These are phyloP conservation scores for Megastigmus dorsalis DNA, from an alignment of 2,888 invertebrate species.

Conservation along the genomic window DNA sequence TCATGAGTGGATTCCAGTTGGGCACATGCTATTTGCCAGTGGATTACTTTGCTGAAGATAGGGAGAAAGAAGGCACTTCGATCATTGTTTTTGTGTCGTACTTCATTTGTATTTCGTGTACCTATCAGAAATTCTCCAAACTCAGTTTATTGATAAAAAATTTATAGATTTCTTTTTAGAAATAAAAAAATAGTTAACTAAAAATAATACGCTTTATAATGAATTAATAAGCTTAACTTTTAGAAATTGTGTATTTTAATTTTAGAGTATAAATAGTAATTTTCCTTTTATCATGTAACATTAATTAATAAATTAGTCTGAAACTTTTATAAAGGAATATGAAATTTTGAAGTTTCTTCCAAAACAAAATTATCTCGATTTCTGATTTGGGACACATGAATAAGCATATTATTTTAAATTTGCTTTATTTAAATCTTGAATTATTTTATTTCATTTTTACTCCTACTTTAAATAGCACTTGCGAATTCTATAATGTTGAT, in stretches of 20 bases:
- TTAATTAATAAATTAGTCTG: not conserved
- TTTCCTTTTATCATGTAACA: not conserved
- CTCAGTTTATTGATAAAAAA: not conserved
- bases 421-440: not conserved
- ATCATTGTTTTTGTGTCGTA: conserved; percentile 29
- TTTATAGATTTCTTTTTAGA: not conserved
- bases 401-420: conserved; percentile 2
- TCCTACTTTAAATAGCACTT: not conserved
- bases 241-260: no score
- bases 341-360: not conserved
- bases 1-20: conserved; percentile 29
- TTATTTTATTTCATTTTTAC: conserved; percentile 1
- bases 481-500: not conserved
- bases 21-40: conserved; percentile 11
- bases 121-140: not conserved
- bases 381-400: conserved; percentile 4
- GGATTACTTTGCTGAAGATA: conserved; percentile 12
- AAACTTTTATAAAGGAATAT: not conserved
- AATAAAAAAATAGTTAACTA: not conserved
- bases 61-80: conserved; percentile 15
- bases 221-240: no score
- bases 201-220: no score
- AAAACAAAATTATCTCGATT: not conserved
- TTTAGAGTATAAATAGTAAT: no score
- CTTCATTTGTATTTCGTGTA: conserved; percentile 1